Evolutionary conservation across 2,113 vertebrate genomes (phyloP).

Genomic region (Caranx ignobilis): DNA sequence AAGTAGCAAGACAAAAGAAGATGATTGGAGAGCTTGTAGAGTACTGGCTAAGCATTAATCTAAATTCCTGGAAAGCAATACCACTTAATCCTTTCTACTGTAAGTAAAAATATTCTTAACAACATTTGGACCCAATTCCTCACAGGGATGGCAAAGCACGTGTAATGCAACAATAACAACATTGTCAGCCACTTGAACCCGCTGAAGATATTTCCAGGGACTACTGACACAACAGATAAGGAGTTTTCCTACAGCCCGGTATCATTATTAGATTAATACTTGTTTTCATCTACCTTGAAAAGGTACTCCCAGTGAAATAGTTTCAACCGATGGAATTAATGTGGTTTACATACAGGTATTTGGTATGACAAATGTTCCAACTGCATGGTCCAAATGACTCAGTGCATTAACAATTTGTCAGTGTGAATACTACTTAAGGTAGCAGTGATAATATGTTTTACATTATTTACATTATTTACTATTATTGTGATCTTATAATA

Average conservation of each 20-base stretch:
- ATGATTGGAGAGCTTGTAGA: conserved; percentile 27
- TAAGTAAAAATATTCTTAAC: conserved; percentile 44
- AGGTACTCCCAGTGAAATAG: neutral
- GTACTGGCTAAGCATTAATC: conserved; percentile 48
- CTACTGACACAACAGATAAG: neutral
- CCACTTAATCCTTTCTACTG: conserved; percentile 52
- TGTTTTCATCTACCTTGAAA: neutral
- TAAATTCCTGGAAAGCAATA: conserved; percentile 54
- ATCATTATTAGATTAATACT: neutral
- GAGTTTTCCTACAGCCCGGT: neutral
- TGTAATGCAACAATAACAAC: conserved; percentile 48
- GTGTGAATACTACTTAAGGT: neutral
- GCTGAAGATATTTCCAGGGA: conserved; percentile 4
- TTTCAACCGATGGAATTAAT: neutral
- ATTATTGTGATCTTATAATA: neutral
- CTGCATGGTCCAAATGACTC: neutral
- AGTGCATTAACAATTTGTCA: neutral
- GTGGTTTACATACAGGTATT: neutral
- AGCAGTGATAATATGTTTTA: no score
- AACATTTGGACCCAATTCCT: conserved; percentile 29
- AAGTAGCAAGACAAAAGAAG: conserved; percentile 39
- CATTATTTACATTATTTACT: neutral
- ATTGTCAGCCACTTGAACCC: conserved; percentile 39
- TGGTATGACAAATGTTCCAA: neutral
- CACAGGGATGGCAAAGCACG: conserved; percentile 28